Percentiles rank a stretch among this genome's conserved stretches.
Evolutionary conservation across 2,113 vertebrate genomes (phyloP).

Genomic region (Perca fluviatilis): DNA sequence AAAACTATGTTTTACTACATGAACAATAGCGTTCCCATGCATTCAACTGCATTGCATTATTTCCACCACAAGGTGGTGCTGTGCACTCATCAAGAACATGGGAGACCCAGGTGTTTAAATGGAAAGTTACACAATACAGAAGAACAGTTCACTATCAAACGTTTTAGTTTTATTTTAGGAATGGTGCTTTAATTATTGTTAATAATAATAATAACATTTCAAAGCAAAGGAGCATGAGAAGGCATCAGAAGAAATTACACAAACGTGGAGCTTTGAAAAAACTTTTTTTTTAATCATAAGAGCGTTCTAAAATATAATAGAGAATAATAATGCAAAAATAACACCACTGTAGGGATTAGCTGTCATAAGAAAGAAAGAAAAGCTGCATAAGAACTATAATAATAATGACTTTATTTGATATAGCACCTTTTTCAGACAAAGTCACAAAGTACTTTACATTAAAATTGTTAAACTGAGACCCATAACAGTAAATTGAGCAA

Average conservation of each 20-base stretch:
- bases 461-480: too few species aligned
- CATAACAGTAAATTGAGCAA: too few species aligned
- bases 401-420: too few species aligned
- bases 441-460: too few species aligned
- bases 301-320: neutral
- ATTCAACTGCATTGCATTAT: neutral
- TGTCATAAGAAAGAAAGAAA: too few species aligned
- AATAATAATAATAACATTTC: neutral
- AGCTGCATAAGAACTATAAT: too few species aligned
- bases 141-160: neutral
- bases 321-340: neutral
- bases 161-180: neutral
- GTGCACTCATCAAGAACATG: neutral
- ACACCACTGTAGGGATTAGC: neutral
- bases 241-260: neutral
- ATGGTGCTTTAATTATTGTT: too few species aligned
- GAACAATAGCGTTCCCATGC: neutral
- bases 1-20: too few species aligned
- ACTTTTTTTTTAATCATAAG: too few species aligned
- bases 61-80: conserved; percentile 52
- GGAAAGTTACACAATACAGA: conserved; percentile 29
- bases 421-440: too few species aligned
- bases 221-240: neutral
- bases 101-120: neutral
- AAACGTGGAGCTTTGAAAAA: neutral